Evolutionary conservation across 2,797 vertebrate genomes (phyloP), one percentile per base, ranked within the genome.

Genomic region (Pipistrellus nathusii): DNA sequence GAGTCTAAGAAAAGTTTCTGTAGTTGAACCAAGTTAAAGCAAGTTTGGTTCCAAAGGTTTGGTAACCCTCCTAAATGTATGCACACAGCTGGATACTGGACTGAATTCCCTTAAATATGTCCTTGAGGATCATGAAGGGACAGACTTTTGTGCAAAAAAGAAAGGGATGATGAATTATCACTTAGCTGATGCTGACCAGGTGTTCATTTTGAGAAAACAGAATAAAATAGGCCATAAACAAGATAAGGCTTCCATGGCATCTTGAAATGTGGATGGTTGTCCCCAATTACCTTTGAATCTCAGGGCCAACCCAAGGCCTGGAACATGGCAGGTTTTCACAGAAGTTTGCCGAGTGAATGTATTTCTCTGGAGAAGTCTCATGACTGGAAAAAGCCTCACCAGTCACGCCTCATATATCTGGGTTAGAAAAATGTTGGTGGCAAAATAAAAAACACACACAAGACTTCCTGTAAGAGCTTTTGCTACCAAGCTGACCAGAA

Each of bases 41-140:
- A 69, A 81, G n/a, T 88, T 94, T 93, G 78, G 64, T 95, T 97
- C 88, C 96, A 95, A 93, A 90, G 85, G 93, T 88, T 93, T 85
- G 48, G 75, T 66, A 83, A 96, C 92, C 83, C 48, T 96, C 91
- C 88, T 92, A 21, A 84, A 75, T 2, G 15, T 78, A 85, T 51
- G 91, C 72, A 91, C 35, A 85, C 96, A 94, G 95, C 93, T 95
- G 96, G 92, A 96, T 95, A 69, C 86, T 92, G 95, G 92, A 95
- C 78, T n/a, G 92, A 92, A 75, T 95, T 75, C 92, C 82, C 83
- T 81, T 57, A 95, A 85, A 92, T 90, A 66, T 20, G 14, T 94
- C 85, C 66, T 92, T 88, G 89, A 95, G 85, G 85, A 94, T 88
- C 69, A 78, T 88, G 93, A 78, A 68, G 93, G 94, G 96, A 96